Evolutionary conservation across 92 coral and sea anemone species (phyloP).

Genomic region (Epizoanthus stellaris): DNA sequence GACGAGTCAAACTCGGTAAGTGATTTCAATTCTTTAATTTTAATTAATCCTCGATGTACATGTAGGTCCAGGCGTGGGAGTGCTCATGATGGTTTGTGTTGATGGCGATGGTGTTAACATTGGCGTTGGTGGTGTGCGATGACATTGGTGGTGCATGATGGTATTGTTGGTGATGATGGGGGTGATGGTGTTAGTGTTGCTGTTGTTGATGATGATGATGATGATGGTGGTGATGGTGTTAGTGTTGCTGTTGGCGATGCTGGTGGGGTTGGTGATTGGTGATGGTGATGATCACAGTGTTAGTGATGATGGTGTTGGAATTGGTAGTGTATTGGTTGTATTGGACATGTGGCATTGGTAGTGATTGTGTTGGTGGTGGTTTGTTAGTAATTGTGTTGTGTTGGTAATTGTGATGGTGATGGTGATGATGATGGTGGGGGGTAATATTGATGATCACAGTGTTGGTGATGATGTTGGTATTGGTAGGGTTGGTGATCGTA

Average conservation of each 20-base stretch:
- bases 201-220: not conserved
- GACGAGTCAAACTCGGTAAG: conserved; percentile 73
- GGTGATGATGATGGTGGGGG: too few species aligned
- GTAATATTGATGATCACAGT: too few species aligned
- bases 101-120: not conserved
- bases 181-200: not conserved
- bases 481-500: too few species aligned
- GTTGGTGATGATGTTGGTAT: not conserved
- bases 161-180: not conserved
- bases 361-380: too few species aligned
- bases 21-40: not conserved
- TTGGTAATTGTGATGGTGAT: too few species aligned
- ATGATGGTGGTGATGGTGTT: not conserved
- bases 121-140: not conserved
- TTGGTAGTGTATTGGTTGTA: not conserved
- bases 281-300: not conserved
- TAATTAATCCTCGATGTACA: too few species aligned
- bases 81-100: not conserved
- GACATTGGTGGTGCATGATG: not conserved
- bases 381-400: too few species aligned
- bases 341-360: too few species aligned
- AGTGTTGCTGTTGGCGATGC: not conserved
- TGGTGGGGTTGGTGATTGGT: not conserved
- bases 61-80: not conserved
- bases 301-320: not conserved